Percentiles rank a stretch among this genome's conserved stretches.
Evolutionary conservation across 2,888 invertebrate genomes (phyloP).

Genomic region (Watsonalla cultraria): DNA sequence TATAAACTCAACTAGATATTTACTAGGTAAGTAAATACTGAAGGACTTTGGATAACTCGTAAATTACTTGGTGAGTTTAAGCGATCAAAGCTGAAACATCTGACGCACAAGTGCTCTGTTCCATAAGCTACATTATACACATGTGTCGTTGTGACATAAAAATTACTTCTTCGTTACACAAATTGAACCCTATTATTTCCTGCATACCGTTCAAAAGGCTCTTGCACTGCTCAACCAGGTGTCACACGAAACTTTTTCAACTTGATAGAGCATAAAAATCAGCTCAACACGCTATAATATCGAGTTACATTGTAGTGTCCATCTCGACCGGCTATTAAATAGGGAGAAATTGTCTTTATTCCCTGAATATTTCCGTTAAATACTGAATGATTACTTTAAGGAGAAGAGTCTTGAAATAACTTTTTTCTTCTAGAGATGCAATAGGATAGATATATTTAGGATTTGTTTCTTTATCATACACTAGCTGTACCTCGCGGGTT

Average conservation of each 20-base stretch:
- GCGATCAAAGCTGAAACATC: slow-evolving; percentile 43
- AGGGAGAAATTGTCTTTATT: background rate
- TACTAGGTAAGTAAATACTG: too few species aligned
- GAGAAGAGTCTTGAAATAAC: too few species aligned
- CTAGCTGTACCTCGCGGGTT: too few species aligned
- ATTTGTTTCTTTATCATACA: too few species aligned
- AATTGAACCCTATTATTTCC: slow-evolving; percentile 18
- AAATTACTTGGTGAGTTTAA: background rate
- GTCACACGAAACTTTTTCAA: slow-evolving; percentile 66
- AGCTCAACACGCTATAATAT: slow-evolving; percentile 58
- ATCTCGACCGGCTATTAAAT: slow-evolving; percentile 26
- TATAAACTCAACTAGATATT: too few species aligned
- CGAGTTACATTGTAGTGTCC: slow-evolving; percentile 43
- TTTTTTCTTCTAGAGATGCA: too few species aligned
- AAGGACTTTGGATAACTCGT: background rate
- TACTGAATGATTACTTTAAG: too few species aligned
- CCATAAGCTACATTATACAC: slow-evolving; percentile 30
- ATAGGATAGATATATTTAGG: too few species aligned
- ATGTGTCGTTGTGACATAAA: slow-evolving; percentile 38
- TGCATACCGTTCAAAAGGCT: slow-evolving; percentile 28
- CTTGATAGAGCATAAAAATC: slow-evolving; percentile 70
- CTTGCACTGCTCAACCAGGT: slow-evolving; percentile 39
- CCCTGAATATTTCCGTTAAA: too few species aligned
- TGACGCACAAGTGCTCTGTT: slow-evolving; percentile 46
- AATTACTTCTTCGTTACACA: slow-evolving; percentile 15